phyloP scores from a whole-genome alignment of 2,797 vertebrate genomes.

The Arctocebus calabarensis region DNA sequence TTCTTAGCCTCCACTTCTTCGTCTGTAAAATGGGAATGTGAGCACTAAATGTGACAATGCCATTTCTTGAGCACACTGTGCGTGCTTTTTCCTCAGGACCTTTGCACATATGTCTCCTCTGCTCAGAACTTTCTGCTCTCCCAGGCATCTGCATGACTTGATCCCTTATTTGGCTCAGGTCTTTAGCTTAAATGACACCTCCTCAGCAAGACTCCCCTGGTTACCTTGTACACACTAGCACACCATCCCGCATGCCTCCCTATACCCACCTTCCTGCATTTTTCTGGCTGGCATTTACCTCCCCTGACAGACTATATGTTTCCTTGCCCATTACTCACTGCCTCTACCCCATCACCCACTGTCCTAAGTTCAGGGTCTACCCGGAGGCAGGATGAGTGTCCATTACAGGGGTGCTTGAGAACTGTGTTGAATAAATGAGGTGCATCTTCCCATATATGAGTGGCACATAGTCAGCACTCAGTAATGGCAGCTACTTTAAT shows the following conservation, averaged over 20 bases:
- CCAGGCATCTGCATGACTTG: not conserved
- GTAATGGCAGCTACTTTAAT: not conserved
- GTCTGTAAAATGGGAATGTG: not conserved
- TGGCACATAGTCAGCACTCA: not conserved
- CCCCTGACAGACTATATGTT: not conserved
- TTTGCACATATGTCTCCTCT: not conserved
- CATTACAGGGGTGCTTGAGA: not conserved
- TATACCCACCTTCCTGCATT: too few relatives aligned
- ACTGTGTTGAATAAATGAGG: not conserved
- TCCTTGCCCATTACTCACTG: not conserved
- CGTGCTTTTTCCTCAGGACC: not conserved
- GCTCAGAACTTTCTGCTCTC: not conserved
- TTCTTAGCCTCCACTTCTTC: not conserved
- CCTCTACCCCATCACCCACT: not conserved
- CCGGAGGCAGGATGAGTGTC: not conserved
- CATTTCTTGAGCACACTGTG: not conserved
- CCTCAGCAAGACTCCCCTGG: not conserved
- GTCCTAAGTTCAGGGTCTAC: not conserved
- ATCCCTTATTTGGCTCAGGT: not conserved
- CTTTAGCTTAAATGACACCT: not conserved
- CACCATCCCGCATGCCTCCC: not conserved
- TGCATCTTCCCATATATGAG: not conserved
- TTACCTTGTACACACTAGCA: not conserved
- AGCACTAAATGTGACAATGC: not conserved
- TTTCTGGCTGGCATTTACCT: not conserved